phyloP scores from a whole-genome alignment of 2,888 invertebrate genomes.

The Agriopis leucophaearia region DNA sequence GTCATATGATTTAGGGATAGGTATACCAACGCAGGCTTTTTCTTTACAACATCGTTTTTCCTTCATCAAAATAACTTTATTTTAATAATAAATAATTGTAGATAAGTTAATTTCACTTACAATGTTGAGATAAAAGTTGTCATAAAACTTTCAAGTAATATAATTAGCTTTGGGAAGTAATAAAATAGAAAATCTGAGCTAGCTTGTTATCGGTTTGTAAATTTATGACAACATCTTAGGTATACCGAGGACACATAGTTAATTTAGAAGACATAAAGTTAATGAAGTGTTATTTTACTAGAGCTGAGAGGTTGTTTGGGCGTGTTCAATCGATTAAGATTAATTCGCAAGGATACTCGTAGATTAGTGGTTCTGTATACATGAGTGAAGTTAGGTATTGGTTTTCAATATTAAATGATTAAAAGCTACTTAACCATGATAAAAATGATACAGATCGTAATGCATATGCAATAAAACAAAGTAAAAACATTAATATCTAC shows the following conservation, averaged over 20 bases:
- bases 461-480: not conserved
- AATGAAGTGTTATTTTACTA: conserved; percentile 51
- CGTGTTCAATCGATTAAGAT: conserved; percentile 45
- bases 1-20: conserved; percentile 6
- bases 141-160: no score
- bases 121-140: no score
- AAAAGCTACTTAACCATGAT: not conserved
- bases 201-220: not conserved
- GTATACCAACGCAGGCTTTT: not conserved
- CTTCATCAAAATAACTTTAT: not conserved
- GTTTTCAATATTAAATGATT: not conserved
- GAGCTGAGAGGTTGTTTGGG: conserved; percentile 37
- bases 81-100: no score
- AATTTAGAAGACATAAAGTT: conserved; percentile 49
- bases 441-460: not conserved
- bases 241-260: conserved; percentile 24
- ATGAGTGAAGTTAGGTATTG: not conserved
- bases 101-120: no score
- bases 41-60: not conserved
- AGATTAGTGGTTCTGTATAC: not conserved
- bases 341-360: conserved; percentile 28
- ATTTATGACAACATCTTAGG: not conserved
- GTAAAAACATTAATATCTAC: no score
- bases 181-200: not conserved
- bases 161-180: no score